These are phyloP conservation scores for Dendroctonus ponderosae DNA, from an alignment of 1,140 invertebrate genomes.

Conservation along the genomic window DNA sequence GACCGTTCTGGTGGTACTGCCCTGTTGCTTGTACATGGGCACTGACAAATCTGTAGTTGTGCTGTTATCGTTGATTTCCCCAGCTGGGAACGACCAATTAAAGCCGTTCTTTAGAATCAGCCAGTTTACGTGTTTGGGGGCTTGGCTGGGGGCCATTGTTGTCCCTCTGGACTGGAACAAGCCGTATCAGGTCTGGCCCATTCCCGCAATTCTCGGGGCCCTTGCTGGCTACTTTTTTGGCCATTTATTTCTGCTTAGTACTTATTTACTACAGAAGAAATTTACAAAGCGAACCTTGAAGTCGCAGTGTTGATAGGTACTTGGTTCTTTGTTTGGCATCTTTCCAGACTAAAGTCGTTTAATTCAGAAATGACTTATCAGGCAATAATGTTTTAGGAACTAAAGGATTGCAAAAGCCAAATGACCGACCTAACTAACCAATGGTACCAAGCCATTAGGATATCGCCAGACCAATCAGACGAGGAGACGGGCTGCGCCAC, in stretches of 20 bases:
- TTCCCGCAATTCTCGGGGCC: slow-evolving; percentile 72
- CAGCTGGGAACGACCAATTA: slow-evolving; percentile 54
- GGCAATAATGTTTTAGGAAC: slow-evolving; percentile 63
- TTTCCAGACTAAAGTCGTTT: background rate
- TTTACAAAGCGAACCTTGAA: slow-evolving; percentile 7
- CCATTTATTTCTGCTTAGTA: slow-evolving; percentile 22
- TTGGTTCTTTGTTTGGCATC: too few relatives aligned
- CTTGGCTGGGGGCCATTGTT: slow-evolving; percentile 83
- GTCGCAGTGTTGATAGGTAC: slow-evolving; percentile 7
- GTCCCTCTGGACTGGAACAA: slow-evolving; percentile 92
- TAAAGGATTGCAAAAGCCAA: slow-evolving; percentile 92
- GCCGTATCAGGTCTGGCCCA: slow-evolving; percentile 84
- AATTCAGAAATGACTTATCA: background rate
- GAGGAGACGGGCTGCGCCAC: slow-evolving; percentile 54
- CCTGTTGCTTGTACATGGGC: slow-evolving; percentile 62
- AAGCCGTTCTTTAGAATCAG: slow-evolving; percentile 60
- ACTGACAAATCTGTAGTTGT: slow-evolving; percentile 55
- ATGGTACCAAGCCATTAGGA: slow-evolving; percentile 92
- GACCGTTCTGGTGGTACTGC: slow-evolving; percentile 65
- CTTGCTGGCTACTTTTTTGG: slow-evolving; percentile 59
- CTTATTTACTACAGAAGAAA: slow-evolving; percentile 15
- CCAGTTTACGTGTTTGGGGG: slow-evolving; percentile 68
- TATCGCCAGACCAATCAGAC: slow-evolving; percentile 72
- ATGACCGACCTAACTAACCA: slow-evolving; percentile 95
- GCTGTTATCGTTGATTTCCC: slow-evolving; percentile 56